These are phyloP conservation scores for Corticium candelabrum DNA, from an alignment of 37 sponge, comb jelly and placozoan genomes.

Conservation along the genomic window DNA sequence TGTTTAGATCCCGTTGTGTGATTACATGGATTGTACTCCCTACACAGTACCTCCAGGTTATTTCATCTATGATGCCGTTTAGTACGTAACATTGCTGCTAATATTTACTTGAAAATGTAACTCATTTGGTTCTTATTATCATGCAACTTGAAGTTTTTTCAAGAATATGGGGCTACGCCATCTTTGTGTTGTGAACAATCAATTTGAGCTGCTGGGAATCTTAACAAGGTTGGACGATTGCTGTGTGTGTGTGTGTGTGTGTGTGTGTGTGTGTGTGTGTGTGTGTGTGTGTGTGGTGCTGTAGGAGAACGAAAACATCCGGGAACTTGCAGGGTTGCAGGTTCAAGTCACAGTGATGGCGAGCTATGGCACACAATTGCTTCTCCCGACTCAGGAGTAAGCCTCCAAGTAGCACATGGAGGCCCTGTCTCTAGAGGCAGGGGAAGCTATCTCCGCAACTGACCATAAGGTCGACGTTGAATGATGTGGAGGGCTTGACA, in stretches of 20 bases:
- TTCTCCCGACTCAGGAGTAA: no score
- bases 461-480: no score
- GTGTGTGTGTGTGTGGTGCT: not conserved
- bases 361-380: no score
- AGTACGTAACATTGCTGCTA: not conserved
- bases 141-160: not conserved
- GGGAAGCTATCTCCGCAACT: not conserved
- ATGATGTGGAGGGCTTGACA: no score
- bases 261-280: conserved; percentile 5
- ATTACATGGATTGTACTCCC: not conserved
- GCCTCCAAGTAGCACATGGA: no score
- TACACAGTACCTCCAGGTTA: not conserved
- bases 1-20: not conserved
- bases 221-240: not conserved
- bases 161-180: not conserved
- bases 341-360: no score
- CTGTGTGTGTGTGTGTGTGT: no score
- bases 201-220: not conserved
- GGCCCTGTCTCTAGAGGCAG: no score
- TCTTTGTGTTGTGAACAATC: not conserved
- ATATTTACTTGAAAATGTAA: not conserved
- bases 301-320: no score
- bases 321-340: no score
- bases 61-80: not conserved
- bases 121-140: not conserved